phyloP scores from a whole-genome alignment of 2,113 vertebrate species.

The Paradoxurus hermaphroditus region DNA sequence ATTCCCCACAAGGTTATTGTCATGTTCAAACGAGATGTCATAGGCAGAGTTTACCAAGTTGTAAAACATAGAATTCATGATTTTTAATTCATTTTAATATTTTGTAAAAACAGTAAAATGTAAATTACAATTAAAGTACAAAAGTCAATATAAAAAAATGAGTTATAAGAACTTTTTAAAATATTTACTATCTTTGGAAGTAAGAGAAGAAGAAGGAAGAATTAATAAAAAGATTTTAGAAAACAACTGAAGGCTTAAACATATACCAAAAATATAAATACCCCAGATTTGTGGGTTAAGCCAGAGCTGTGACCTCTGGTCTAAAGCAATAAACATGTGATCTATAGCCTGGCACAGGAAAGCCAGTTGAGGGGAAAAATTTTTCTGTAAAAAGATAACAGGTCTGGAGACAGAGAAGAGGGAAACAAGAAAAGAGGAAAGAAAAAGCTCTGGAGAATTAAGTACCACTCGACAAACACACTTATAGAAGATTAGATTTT shows the following conservation, averaged over 20 bases:
- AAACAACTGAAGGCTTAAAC: background rate
- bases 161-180: background rate
- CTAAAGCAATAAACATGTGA: background rate
- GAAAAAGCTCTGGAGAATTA: slow-evolving; percentile 38
- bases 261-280: background rate
- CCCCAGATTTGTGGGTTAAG: background rate
- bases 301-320: background rate
- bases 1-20: background rate
- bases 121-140: background rate
- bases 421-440: background rate
- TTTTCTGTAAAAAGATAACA: background rate
- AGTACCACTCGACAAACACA: slow-evolving; percentile 34
- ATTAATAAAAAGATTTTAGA: background rate
- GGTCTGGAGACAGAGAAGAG: background rate
- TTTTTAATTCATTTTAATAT: background rate
- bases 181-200: background rate
- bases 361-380: background rate
- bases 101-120: background rate
- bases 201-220: background rate
- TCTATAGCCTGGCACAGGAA: background rate
- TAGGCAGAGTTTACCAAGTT: background rate
- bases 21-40: background rate
- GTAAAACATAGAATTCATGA: background rate
- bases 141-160: background rate
- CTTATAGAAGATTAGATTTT: slow-evolving; percentile 66